Conservation (phyloP, 2,888 invertebrate species). For the Oscheius sp. region DNA sequence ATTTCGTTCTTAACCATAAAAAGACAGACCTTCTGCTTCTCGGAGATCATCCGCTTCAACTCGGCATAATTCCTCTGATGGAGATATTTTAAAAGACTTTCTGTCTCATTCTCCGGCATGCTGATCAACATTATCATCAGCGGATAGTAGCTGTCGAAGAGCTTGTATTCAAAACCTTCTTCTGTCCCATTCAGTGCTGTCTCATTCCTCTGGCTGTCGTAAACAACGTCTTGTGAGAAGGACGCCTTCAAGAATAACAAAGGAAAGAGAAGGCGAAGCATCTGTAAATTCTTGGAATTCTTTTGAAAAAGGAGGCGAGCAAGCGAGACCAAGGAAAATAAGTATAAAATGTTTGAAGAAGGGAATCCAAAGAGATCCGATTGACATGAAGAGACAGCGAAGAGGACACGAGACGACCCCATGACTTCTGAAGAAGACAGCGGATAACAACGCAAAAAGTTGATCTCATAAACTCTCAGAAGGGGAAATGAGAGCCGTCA, state of each 20-base stretch:
- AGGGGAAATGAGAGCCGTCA: too few relatives aligned
- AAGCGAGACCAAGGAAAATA: background rate
- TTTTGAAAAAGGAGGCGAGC: too few relatives aligned
- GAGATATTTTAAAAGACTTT: slow-evolving; percentile 35
- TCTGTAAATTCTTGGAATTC: background rate
- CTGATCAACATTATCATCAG: slow-evolving; percentile 39
- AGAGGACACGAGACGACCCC: too few relatives aligned
- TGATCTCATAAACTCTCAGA: too few relatives aligned
- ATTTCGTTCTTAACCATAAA: background rate
- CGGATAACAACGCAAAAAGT: background rate
- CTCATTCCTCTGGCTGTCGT: slow-evolving; percentile 16
- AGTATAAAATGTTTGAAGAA: background rate
- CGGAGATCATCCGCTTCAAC: slow-evolving; percentile 43
- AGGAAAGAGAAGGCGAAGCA: slow-evolving; percentile 5
- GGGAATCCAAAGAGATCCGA: background rate
- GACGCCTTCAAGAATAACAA: slow-evolving; percentile 1
- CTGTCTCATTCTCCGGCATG: slow-evolving; percentile 41
- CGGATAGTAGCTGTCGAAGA: slow-evolving; percentile 48
- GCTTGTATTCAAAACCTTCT: slow-evolving; percentile 27
- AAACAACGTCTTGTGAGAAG: slow-evolving; percentile 10
- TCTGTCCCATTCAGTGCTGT: slow-evolving; percentile 6
- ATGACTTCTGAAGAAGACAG: background rate
- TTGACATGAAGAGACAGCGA: too few relatives aligned
- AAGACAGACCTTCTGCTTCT: slow-evolving; percentile 30
- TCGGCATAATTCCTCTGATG: slow-evolving; percentile 42